Evolutionary conservation across 1,140 invertebrate genomes (phyloP).

Genomic region (Pogonomyrmex californicus): DNA sequence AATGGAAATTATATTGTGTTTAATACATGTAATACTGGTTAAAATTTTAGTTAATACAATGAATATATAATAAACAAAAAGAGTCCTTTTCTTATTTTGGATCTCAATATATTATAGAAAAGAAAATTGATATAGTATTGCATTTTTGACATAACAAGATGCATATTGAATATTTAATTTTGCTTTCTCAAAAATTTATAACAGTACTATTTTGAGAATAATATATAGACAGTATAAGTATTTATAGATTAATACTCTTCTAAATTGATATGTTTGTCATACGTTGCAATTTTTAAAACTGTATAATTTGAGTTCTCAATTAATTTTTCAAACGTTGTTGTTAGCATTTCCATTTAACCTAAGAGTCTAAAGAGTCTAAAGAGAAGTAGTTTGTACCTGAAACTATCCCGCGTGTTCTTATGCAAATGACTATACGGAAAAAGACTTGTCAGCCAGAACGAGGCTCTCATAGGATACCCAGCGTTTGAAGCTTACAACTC

Average conservation of each 20-base stretch:
- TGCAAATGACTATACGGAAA: slow-evolving; percentile 43
- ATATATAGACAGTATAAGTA: not conserved
- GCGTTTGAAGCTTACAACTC: slow-evolving; percentile 27
- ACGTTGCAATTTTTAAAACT: not conserved
- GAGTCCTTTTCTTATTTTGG: not conserved
- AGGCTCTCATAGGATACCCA: slow-evolving; percentile 51
- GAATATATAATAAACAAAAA: not conserved
- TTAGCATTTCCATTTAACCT: slow-evolving; percentile 18
- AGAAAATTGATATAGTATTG: not conserved
- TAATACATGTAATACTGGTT: not conserved
- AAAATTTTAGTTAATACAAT: not conserved
- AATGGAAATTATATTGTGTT: not conserved
- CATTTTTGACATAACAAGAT: not conserved
- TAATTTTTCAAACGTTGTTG: slow-evolving; percentile 11
- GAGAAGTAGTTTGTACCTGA: slow-evolving; percentile 28
- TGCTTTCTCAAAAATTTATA: not conserved
- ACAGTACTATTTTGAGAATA: not conserved
- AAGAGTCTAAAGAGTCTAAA: slow-evolving; percentile 15
- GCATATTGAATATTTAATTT: not conserved
- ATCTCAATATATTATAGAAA: not conserved
- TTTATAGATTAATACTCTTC: not conserved
- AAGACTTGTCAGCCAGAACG: slow-evolving; percentile 21
- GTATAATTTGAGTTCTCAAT: not conserved
- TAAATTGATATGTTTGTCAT: not conserved
- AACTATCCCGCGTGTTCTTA: slow-evolving; percentile 38